phyloP scores from a whole-genome alignment of 2,113 vertebrate genomes.

The Butorides virescens region DNA sequence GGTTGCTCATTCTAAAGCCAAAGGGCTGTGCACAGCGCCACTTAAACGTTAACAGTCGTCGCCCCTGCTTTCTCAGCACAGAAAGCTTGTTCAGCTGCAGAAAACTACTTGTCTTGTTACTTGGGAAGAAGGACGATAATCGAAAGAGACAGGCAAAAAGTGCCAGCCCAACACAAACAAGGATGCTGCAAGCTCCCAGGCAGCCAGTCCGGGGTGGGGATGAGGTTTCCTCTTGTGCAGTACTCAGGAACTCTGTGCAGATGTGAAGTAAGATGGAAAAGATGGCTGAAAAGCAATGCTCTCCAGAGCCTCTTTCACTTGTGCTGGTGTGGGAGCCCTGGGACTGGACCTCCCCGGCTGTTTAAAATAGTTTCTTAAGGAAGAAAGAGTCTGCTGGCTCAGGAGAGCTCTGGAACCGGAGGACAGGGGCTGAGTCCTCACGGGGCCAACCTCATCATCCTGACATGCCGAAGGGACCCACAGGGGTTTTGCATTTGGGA shows the following conservation, averaged over 20 bases:
- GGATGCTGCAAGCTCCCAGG: background rate
- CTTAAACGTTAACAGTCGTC: background rate
- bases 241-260: background rate
- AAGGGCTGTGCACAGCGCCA: background rate
- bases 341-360: background rate
- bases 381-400: background rate
- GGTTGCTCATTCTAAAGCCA: background rate
- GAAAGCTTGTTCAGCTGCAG: background rate
- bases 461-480: accelerated
- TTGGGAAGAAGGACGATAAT: background rate
- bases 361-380: background rate
- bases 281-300: background rate
- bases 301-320: background rate
- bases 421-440: background rate
- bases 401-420: background rate
- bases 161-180: background rate
- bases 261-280: background rate
- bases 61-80: background rate
- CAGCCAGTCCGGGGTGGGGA: background rate
- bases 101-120: slow-evolving; percentile 19
- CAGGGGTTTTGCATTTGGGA: background rate
- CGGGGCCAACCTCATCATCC: background rate
- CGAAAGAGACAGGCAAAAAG: background rate
- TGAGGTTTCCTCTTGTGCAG: background rate
- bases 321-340: background rate